Evolutionary conservation across 2,113 vertebrate genomes (phyloP).

Genomic region (Triplophysa rosa): DNA sequence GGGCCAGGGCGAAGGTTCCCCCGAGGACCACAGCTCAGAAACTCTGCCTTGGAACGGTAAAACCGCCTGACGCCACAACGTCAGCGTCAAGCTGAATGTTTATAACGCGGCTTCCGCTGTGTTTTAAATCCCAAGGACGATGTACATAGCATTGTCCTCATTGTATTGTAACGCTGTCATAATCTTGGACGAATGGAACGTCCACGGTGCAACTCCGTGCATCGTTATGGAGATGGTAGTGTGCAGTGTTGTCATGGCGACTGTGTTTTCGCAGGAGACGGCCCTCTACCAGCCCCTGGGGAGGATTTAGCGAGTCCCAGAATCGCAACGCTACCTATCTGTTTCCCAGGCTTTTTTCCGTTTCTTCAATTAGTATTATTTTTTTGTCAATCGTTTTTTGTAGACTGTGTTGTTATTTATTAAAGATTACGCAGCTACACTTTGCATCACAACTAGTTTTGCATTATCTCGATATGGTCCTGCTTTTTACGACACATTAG

Average conservation of each 20-base stretch:
- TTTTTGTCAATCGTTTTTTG: slow-evolving; percentile 51
- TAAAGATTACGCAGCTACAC: slow-evolving; percentile 57
- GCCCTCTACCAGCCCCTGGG: slow-evolving; percentile 19
- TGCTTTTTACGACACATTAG: slow-evolving; percentile 3
- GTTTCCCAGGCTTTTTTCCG: slow-evolving; percentile 33
- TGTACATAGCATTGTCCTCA: slow-evolving; percentile 52
- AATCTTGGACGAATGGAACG: background rate
- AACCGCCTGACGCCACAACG: slow-evolving; percentile 20
- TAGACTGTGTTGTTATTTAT: slow-evolving; percentile 63
- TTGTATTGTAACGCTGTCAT: slow-evolving; percentile 48
- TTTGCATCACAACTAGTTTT: slow-evolving; percentile 42
- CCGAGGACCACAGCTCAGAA: slow-evolving; percentile 36
- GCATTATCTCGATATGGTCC: slow-evolving; percentile 6
- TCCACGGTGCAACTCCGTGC: slow-evolving; percentile 20
- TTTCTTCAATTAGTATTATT: background rate
- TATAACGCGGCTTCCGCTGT: slow-evolving; percentile 24
- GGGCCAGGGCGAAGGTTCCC: slow-evolving; percentile 39
- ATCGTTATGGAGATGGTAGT: slow-evolving; percentile 19
- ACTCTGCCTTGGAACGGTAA: slow-evolving; percentile 61
- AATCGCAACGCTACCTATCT: slow-evolving; percentile 42
- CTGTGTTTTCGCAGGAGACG: slow-evolving; percentile 49
- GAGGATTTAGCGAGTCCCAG: slow-evolving; percentile 30
- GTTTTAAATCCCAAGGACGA: slow-evolving; percentile 33
- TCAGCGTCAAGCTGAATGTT: slow-evolving; percentile 28
- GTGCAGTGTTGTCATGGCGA: slow-evolving; percentile 47